Base-by-base conservation (phyloP, 2,888 invertebrate genomes). In the Melanostoma mellinum region DNA sequence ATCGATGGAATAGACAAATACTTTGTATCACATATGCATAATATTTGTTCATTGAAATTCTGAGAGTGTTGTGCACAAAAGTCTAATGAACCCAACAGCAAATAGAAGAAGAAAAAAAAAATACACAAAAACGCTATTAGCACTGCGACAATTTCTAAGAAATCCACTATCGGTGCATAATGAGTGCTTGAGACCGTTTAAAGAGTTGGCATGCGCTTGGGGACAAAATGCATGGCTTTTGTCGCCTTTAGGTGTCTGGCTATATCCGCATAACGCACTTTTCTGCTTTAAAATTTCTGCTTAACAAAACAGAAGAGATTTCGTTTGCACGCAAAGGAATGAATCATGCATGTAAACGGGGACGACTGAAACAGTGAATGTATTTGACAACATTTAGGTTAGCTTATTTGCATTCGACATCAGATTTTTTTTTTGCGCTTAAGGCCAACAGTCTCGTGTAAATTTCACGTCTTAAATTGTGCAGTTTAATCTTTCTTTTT, bases 1-100 rank as follows among this genome's bases (percentile, higher is more conserved):
- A 6, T 33, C n/a, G 20, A 20, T 20, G 20, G 20, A 20, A 20
- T 20, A 20, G 20, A 20, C 20, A 20, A 20, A 20, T 20, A 20
- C 20, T 20, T 20, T 20, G 20, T 20, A 20, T 20, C 20, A 20
- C 20, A 20, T 20, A 9, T 32, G 1, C 0, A 8, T 4, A 46
- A 5, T 63, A 55, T 81, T 76, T 81, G 76, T 72, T 72, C 72
- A 81, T 76, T 81, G 61, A 72, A 76, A 81, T 81, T 81, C 81
- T 58, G 3, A 44, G 50, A 68, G 77, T 61, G 77, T 80, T 75
- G 72, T 76, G 55, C 30, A 50, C 65, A 44, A 61, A 38, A 76
- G 81, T 77, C 76, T 67, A 76, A 72, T 72, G 81, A 79, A 63
- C 50, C 63, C 38, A 32, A 63, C 50, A 55, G 56, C 76, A 76